Evolutionary conservation across 1,140 invertebrate genomes (phyloP).

Genomic region (Lamellibrachia luymesi): DNA sequence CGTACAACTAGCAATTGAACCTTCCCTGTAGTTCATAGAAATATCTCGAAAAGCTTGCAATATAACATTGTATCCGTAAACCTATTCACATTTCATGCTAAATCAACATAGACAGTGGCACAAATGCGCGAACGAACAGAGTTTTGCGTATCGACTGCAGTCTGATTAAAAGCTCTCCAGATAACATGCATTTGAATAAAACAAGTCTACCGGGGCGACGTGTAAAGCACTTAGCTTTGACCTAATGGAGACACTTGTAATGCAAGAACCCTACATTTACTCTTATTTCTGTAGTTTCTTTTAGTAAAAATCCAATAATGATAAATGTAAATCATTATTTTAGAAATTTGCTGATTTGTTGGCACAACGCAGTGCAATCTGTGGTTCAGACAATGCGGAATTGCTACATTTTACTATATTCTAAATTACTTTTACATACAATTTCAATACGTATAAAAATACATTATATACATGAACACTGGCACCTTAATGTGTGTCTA

Average conservation of each 20-base stretch:
- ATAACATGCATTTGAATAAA: background rate
- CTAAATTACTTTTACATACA: background rate
- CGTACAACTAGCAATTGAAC: background rate
- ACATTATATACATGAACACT: background rate
- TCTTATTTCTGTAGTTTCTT: background rate
- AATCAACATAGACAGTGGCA: background rate
- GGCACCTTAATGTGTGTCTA: background rate
- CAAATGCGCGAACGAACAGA: background rate
- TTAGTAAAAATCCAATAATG: background rate
- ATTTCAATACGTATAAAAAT: conserved; percentile 2
- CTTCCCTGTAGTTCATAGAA: background rate
- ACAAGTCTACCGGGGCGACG: background rate
- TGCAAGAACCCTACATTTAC: background rate
- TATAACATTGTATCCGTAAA: background rate
- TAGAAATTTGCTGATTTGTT: background rate
- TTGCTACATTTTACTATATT: background rate
- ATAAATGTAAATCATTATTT: background rate
- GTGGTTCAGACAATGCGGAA: background rate
- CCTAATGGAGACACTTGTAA: background rate
- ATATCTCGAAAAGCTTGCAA: background rate
- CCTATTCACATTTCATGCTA: background rate
- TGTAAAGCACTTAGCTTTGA: background rate
- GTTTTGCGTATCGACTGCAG: background rate
- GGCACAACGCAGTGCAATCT: background rate
- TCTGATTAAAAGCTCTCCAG: background rate